Percentiles rank a stretch among this genome's conserved stretches.
These are phyloP conservation scores for Neria commutata DNA, from an alignment of 2,888 invertebrate genomes.

Conservation along the genomic window DNA sequence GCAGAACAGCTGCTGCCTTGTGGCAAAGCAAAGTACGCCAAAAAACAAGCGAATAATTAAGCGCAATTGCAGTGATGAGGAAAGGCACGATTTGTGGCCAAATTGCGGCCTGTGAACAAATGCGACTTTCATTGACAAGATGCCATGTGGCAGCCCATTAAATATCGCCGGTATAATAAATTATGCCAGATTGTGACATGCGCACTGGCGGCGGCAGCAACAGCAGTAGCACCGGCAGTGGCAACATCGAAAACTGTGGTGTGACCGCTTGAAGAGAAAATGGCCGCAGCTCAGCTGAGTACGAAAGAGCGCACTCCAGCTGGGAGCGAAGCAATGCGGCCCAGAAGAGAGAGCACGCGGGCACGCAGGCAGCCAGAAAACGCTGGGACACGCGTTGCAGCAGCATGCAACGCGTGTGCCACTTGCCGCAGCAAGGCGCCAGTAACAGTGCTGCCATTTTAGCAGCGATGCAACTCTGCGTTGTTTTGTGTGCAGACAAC, in stretches of 20 bases:
- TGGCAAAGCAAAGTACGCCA: too few relatives aligned
- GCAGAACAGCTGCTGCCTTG: too few relatives aligned
- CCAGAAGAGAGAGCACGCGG: too few relatives aligned
- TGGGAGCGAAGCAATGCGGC: background rate
- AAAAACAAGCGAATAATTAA: too few relatives aligned
- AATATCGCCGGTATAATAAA: constrained; percentile 42
- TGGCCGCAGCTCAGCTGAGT: background rate
- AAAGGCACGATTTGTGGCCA: too few relatives aligned
- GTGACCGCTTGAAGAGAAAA: background rate
- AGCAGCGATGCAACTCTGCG: background rate
- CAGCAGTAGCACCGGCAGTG: background rate
- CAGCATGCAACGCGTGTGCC: background rate
- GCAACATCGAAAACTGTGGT: background rate
- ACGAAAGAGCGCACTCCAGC: constrained; percentile 7
- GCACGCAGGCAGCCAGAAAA: background rate
- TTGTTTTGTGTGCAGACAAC: too few relatives aligned
- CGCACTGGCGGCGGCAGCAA: constrained; percentile 14
- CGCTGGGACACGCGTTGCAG: background rate
- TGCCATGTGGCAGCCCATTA: too few relatives aligned
- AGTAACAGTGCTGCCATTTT: constrained; percentile 5
- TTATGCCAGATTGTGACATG: constrained; percentile 31
- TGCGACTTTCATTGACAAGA: too few relatives aligned
- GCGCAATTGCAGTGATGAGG: too few relatives aligned
- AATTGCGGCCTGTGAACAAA: too few relatives aligned
- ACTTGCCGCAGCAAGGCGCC: background rate